These are phyloP conservation scores for Ooceraea biroi DNA, from an alignment of 1,140 invertebrate species.

Conservation along the genomic window DNA sequence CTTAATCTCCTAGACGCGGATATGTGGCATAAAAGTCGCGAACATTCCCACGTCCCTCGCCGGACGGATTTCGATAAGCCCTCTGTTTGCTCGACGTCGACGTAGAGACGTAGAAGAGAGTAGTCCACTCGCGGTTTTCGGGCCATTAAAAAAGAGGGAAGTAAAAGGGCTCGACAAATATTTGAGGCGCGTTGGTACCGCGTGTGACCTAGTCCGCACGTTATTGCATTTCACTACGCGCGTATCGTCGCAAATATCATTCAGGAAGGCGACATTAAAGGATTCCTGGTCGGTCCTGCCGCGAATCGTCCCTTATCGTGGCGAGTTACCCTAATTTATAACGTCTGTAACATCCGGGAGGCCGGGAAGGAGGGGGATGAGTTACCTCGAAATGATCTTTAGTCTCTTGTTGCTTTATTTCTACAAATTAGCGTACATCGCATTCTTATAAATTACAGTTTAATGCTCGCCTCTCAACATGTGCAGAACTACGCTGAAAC, in stretches of 20 bases:
- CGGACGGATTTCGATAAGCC: conserved; percentile 80
- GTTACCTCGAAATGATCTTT: background rate
- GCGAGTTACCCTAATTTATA: no score
- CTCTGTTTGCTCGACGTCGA: conserved; percentile 76
- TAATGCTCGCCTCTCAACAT: conserved; percentile 12
- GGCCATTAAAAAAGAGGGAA: conserved; percentile 42
- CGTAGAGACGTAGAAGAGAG: conserved; percentile 62
- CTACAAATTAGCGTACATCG: conserved; percentile 66
- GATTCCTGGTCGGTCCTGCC: background rate
- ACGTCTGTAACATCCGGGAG: background rate
- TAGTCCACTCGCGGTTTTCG: conserved; percentile 70
- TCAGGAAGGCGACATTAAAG: conserved; percentile 16
- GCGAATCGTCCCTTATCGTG: no score
- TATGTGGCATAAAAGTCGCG: conserved; percentile 81
- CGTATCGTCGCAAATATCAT: conserved; percentile 51
- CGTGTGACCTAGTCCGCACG: conserved; percentile 55
- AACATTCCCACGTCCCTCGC: conserved; percentile 83
- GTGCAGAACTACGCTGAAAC: conserved; percentile 3
- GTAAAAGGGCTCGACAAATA: conserved; percentile 65
- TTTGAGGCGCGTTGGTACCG: conserved; percentile 59
- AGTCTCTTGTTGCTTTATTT: conserved; percentile 69
- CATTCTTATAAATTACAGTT: conserved; percentile 69
- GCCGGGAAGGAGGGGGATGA: conserved; percentile 9
- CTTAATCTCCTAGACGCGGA: conserved; percentile 82
- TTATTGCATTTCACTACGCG: conserved; percentile 32